Conservation (phyloP, 2,888 invertebrate species). For the Ceratothoa steindachneri region DNA sequence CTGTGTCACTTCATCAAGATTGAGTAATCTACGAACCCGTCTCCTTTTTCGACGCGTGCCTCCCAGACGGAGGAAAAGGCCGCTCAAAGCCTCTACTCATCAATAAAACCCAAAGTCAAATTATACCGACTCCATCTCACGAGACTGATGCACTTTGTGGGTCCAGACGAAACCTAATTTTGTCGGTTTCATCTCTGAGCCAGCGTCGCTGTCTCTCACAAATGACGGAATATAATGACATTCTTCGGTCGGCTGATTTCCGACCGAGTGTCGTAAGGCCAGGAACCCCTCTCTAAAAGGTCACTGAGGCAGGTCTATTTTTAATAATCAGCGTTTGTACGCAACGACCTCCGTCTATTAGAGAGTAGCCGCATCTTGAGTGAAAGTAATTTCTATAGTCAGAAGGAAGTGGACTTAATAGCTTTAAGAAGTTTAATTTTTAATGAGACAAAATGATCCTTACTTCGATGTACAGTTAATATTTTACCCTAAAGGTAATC, state of each 20-base stretch:
- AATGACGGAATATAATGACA: background rate
- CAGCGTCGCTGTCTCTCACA: background rate
- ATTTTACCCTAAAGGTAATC: too few relatives aligned
- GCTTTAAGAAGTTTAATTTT: too few relatives aligned
- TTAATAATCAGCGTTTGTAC: background rate
- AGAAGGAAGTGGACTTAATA: too few relatives aligned
- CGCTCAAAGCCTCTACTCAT: background rate
- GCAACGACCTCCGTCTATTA: background rate
- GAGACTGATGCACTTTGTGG: background rate
- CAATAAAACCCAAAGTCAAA: background rate
- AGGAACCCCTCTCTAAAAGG: background rate
- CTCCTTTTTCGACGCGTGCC: too few relatives aligned
- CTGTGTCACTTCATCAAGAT: background rate
- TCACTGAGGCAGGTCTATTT: background rate
- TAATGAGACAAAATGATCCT: too few relatives aligned
- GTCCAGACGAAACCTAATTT: background rate
- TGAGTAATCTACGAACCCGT: background rate
- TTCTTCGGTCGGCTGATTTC: background rate
- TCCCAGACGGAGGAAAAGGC: too few relatives aligned
- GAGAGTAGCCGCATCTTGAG: too few relatives aligned
- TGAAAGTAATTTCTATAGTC: too few relatives aligned
- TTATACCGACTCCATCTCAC: background rate
- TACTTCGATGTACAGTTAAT: too few relatives aligned
- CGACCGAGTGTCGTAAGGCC: background rate
- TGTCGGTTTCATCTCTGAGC: background rate